phyloP scores from a whole-genome alignment of 2,888 invertebrate genomes.

The Drosophila multiciliata region DNA sequence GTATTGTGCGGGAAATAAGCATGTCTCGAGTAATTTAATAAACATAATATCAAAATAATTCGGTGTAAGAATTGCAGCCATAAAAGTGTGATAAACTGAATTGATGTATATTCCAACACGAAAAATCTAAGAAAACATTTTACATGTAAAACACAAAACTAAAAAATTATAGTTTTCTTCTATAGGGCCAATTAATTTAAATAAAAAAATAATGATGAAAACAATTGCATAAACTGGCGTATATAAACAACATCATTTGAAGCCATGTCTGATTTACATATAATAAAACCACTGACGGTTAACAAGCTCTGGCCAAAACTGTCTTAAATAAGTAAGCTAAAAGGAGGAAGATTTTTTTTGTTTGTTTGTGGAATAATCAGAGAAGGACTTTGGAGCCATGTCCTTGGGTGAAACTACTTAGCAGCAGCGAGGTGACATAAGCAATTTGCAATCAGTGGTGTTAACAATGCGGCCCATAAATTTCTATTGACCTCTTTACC shows the following conservation, averaged over 20 bases:
- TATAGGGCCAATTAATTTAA: background rate
- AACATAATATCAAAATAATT: background rate
- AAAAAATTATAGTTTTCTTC: background rate
- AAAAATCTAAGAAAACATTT: background rate
- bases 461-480: constrained; percentile 76
- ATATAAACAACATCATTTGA: background rate
- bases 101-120: background rate
- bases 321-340: constrained; percentile 2
- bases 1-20: background rate
- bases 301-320: constrained; percentile 36
- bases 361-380: constrained; percentile 19
- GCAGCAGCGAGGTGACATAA: constrained; percentile 30
- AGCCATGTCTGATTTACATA: background rate
- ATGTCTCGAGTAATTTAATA: background rate
- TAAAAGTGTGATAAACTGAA: background rate
- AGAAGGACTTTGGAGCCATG: constrained; percentile 11
- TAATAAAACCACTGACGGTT: constrained; percentile 9
- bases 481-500: constrained; percentile 71
- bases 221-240: background rate
- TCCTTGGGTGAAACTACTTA: constrained; percentile 20
- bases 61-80: background rate
- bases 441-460: constrained; percentile 80
- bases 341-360: constrained; percentile 15
- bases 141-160: background rate
- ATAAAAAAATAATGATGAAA: background rate